These are phyloP conservation scores for Hestina assimilis DNA, from an alignment of 1,140 invertebrate species.

Conservation along the genomic window DNA sequence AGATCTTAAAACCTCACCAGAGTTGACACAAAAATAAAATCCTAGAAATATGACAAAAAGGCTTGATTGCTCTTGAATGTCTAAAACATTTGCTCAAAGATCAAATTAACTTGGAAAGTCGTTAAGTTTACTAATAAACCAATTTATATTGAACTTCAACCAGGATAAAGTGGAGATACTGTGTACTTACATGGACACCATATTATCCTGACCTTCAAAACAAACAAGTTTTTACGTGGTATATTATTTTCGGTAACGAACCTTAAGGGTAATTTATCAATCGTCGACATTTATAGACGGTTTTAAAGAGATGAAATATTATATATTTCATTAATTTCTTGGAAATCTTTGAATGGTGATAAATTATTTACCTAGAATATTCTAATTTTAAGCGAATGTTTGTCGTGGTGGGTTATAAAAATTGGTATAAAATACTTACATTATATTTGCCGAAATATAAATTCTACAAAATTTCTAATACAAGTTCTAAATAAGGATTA, in stretches of 20 bases:
- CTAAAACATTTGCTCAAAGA: no score
- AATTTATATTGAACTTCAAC: not conserved
- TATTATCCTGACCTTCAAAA: not conserved
- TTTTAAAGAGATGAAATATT: conserved; percentile 1
- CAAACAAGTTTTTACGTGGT: not conserved
- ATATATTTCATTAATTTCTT: not conserved
- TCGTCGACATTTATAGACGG: not conserved
- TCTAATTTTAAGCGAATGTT: conserved; percentile 13
- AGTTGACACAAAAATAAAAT: no score
- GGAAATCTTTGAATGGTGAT: not conserved
- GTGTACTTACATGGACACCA: no score
- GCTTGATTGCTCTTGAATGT: no score
- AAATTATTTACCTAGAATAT: conserved; percentile 5
- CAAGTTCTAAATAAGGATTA: no score
- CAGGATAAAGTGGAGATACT: no score
- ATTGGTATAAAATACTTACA: no score
- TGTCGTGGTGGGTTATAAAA: no score
- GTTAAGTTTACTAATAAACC: not conserved
- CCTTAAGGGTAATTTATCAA: conserved; percentile 1
- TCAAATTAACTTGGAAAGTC: not conserved
- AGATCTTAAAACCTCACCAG: no score
- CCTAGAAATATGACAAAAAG: no score
- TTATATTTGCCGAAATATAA: no score
- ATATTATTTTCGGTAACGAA: not conserved
- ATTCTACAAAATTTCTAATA: no score